These are phyloP conservation scores for Cheilosia vulpina DNA, from an alignment of 2,888 invertebrate species.

Conservation along the genomic window DNA sequence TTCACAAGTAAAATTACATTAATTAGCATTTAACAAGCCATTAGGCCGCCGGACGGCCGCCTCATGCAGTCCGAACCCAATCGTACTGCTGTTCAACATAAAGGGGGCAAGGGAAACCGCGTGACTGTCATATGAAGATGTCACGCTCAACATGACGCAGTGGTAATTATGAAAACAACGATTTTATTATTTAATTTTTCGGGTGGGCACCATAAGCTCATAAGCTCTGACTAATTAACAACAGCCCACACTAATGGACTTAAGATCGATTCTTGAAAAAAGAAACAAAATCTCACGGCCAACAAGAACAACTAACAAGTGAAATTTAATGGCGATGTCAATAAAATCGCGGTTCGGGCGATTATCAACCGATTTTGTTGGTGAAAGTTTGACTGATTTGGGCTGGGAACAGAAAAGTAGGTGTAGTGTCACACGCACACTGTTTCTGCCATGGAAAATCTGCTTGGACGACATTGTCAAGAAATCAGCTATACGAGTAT, in stretches of 20 bases:
- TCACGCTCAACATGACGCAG: conserved; percentile 63
- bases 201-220: conserved; percentile 26
- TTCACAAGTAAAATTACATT: conserved; percentile 46
- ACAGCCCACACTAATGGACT: conserved; percentile 31
- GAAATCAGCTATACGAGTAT: too few species aligned
- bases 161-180: conserved; percentile 50
- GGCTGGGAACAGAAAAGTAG: neutral
- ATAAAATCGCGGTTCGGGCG: conserved; percentile 10
- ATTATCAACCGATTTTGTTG: neutral
- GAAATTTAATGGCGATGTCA: neutral
- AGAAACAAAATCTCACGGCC: neutral
- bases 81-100: neutral
- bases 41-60: conserved; percentile 48
- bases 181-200: conserved; percentile 10
- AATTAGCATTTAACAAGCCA: conserved; percentile 68
- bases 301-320: neutral
- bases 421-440: neutral
- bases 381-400: conserved; percentile 4
- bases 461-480: too few species aligned
- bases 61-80: conserved; percentile 14
- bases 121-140: conserved; percentile 49
- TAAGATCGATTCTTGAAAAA: conserved; percentile 17
- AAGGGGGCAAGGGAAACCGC: conserved; percentile 4
- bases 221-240: conserved; percentile 45
- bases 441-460: too few species aligned